Evolutionary conservation across 2,797 vertebrate genomes (phyloP).

Genomic region (Dicrostonyx torquatus): DNA sequence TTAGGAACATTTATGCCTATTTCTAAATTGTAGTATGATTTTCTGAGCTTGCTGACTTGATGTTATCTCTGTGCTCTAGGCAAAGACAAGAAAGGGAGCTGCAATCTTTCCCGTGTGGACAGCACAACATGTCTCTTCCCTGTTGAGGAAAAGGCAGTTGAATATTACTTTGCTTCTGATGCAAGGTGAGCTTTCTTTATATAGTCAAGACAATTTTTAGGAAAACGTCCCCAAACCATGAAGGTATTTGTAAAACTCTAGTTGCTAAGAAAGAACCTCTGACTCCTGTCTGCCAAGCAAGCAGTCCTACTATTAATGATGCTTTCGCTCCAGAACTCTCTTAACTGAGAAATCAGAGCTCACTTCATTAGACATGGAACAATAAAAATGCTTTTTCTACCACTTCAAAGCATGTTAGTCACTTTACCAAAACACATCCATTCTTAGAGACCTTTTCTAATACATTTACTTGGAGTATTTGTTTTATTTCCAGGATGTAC

Average conservation of each 20-base stretch:
- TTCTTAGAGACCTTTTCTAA: not conserved
- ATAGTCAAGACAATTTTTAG: conserved; percentile 45
- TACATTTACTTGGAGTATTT: not conserved
- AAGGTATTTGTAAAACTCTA: conserved; percentile 30
- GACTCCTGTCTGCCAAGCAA: not conserved
- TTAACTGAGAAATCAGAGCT: not conserved
- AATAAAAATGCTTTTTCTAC: not conserved
- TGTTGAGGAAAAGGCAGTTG: conserved; percentile 96
- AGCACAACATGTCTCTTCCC: conserved; percentile 98
- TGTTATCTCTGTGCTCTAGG: conserved; percentile 75
- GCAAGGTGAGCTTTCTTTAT: conserved; percentile 89
- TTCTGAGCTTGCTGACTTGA: not conserved
- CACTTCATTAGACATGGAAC: not conserved
- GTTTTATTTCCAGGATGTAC: not conserved
- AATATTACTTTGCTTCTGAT: conserved; percentile 99
- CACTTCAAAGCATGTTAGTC: not conserved
- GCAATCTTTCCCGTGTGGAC: conserved; percentile 91
- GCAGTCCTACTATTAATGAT: not conserved
- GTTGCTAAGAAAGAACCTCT: not conserved
- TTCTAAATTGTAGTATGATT: not conserved
- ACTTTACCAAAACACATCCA: not conserved
- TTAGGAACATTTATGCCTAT: not conserved
- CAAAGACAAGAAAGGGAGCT: conserved; percentile 95
- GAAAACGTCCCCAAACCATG: conserved; percentile 28
- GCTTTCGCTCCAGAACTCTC: not conserved